Evolutionary conservation across 2,113 vertebrate genomes (phyloP), one percentile per base, ranked within the genome.

Genomic region (Gambusia holbrooki): DNA sequence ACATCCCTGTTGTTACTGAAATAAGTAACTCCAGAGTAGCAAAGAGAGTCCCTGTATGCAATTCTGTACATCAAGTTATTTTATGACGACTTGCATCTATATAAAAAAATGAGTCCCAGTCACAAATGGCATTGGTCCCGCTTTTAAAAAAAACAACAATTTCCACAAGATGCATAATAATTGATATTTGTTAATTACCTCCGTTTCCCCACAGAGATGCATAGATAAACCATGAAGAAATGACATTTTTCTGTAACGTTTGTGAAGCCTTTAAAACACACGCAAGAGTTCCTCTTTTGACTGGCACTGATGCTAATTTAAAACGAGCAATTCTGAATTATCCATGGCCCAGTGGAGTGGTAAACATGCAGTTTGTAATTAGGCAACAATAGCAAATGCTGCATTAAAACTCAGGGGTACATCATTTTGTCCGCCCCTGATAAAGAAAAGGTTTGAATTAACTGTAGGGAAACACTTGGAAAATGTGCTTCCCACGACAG

Each of bases 351-450:
- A 85, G 82, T 86, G 82, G 79, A 92, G 87, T 91, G 92, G 89
- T 90, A 87, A 93, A 91, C 87, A 91, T 92, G 85, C 87, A 89
- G 78, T 82, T 70, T 80, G 83, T 84, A 90, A 93, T 94, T 91
- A 92, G 63, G 64, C 40, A 42, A 74, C 15, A 83, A 85, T 83
- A 89, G 87, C 78, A 87, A 90, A 90, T 83, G 74, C 58, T 4
- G 77, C 76, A 82, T 84, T 91, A 81, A 88, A 86, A 83, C 84
- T 77, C 78, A 60, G 76, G 84, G 86, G 82, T 82, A 81, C 51
- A n/a, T 58, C 63, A 80, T 82, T 87, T 74, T 80, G 86, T 85
- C 84, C 82, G 71, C 84, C 73, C 75, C 80, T 84, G 84, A 87
- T 87, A 85, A 90, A 86, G 87, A 83, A 75, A 87, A 83, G 81